These are phyloP conservation scores for Drosophila mojavensis DNA, from an alignment of 1,140 invertebrate species.

Conservation along the genomic window DNA sequence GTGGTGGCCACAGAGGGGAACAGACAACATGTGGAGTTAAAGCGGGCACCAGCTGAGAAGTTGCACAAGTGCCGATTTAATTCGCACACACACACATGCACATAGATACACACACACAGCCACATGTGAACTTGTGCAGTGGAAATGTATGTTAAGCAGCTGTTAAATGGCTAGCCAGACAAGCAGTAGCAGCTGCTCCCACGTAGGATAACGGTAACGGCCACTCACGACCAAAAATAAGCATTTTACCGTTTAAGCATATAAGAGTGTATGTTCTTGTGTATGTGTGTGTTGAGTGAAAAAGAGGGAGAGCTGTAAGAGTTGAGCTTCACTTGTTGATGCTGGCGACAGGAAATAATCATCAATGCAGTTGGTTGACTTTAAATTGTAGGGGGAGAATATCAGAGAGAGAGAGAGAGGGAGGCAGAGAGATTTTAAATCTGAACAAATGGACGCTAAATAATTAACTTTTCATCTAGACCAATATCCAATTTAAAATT, in stretches of 20 bases:
- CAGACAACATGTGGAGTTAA: conserved; percentile 58
- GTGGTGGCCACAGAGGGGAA: conserved; percentile 7
- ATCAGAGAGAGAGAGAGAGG: background rate
- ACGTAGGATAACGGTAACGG: conserved; percentile 35
- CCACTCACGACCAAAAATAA: conserved; percentile 28
- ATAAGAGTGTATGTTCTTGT: background rate
- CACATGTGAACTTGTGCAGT: conserved; percentile 2
- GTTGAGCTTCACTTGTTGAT: conserved; percentile 44
- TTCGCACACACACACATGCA: conserved; percentile 22
- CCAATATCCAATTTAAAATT: no score
- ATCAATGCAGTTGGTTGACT: conserved; percentile 19
- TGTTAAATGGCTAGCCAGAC: conserved; percentile 50
- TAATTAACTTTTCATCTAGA: no score
- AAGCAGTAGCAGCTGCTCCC: conserved; percentile 31
- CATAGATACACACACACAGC: background rate
- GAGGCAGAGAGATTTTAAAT: background rate
- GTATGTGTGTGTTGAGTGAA: background rate
- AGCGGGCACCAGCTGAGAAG: conserved; percentile 46
- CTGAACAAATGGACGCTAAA: background rate
- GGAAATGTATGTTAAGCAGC: conserved; percentile 65
- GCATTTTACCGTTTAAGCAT: conserved; percentile 24
- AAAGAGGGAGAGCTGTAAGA: conserved; percentile 2
- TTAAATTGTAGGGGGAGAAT: conserved; percentile 4
- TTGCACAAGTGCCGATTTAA: conserved; percentile 72
- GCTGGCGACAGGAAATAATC: conserved; percentile 30